phyloP scores from a whole-genome alignment of 2,797 vertebrate species.

The Sebastes matsubarae region DNA sequence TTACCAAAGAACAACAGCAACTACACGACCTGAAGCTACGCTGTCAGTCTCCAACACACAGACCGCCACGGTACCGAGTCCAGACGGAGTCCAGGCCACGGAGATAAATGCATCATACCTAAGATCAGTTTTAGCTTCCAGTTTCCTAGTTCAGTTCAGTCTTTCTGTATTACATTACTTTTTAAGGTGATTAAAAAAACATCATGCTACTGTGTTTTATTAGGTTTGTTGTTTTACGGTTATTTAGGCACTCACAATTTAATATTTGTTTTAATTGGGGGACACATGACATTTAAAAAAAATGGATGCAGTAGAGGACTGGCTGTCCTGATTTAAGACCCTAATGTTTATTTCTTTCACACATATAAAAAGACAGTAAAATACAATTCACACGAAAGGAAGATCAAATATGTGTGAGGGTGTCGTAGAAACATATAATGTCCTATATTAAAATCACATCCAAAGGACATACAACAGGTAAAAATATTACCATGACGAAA shows the following conservation, averaged over 20 bases:
- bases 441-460: too few species aligned
- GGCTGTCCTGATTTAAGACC: not conserved
- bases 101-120: not conserved
- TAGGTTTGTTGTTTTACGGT: not conserved
- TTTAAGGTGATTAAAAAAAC: not conserved
- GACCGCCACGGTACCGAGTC: not conserved
- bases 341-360: too few species aligned
- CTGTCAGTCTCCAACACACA: not conserved
- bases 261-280: not conserved
- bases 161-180: not conserved
- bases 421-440: too few species aligned
- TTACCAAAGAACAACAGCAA: slow-evolving; percentile 15
- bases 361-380: too few species aligned
- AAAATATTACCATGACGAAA: too few species aligned
- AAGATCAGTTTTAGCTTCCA: not conserved
- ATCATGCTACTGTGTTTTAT: not conserved
- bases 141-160: not conserved
- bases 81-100: not conserved
- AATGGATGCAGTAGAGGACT: not conserved
- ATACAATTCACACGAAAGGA: too few species aligned
- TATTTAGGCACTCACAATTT: not conserved
- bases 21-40: slow-evolving; percentile 2
- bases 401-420: too few species aligned
- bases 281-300: not conserved
- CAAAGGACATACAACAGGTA: too few species aligned